A percentile compares a stretch with the other conserved stretches of the same genome.
These are phyloP conservation scores for Pomacea maculata DNA, from an alignment of 1,140 invertebrate species.

Conservation along the genomic window DNA sequence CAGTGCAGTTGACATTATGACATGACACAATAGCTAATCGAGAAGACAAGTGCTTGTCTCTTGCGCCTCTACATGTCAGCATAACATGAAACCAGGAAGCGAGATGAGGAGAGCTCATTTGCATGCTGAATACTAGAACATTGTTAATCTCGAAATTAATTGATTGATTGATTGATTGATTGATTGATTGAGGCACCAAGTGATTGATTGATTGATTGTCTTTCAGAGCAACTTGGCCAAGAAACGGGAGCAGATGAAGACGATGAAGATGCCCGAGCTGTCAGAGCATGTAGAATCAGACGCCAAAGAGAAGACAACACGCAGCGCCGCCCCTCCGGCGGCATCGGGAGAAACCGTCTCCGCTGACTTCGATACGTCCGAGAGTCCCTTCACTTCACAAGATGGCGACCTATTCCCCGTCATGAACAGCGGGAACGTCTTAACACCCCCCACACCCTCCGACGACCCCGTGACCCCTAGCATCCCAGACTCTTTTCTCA, in stretches of 20 bases:
- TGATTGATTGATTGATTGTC: neutral
- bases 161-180: neutral
- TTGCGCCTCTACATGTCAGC: neutral
- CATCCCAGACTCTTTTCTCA: constrained; percentile 38
- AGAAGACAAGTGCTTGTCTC: neutral
- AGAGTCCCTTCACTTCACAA: constrained; percentile 17
- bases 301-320: neutral
- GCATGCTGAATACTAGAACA: neutral
- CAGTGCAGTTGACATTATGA: too few species aligned
- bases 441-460: constrained; percentile 20
- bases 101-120: neutral
- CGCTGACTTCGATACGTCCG: neutral
- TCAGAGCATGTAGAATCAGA: constrained; percentile 20
- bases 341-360: too few species aligned
- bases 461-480: constrained; percentile 41
- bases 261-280: constrained; percentile 34
- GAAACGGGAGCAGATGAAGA: constrained; percentile 38
- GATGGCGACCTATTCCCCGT: neutral
- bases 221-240: constrained; percentile 30
- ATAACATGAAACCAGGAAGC: neutral
- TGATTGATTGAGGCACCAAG: neutral
- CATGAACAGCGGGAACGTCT: neutral
- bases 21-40: too few species aligned
- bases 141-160: neutral
- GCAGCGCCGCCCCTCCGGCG: neutral